Base-by-base conservation (phyloP, 2,888 invertebrate genomes). In the Carcina quercana region DNA sequence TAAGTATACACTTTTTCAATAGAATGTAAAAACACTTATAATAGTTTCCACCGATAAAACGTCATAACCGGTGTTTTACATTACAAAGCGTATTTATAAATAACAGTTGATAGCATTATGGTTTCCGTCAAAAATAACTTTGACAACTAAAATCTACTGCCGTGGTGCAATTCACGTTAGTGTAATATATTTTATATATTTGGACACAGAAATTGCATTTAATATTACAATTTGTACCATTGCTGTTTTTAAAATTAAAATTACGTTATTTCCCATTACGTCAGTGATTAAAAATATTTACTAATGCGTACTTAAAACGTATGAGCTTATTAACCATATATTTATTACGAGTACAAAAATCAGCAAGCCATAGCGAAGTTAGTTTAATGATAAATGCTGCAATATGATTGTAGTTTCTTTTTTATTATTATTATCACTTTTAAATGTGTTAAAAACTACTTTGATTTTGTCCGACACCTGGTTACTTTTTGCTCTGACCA, bases 361-460 rank as follows among this genome's bases (percentile, higher is more conserved):
- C 43, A 42, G 48, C n/a, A 59, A 68, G 80, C 80, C 80, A 80
- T 80, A 79, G 42, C 53, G 57, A 64, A 60, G 37, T 53, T 45
- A 49, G 63, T 65, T 65, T 66, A 62, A 59, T 43, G 62, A 50
- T 68, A n/a, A 67, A 66, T 62, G 49, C 73, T 70, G 52, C 78
- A 78, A 75, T 80, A 45, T 65, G 55, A 79, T 78, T 76, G 78
- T 71, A 54, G 63, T 59, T 71, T 73, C 68, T 68, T 62, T 55
- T 55, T 56, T 48, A 52, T 49, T 54, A 59, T 59, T 53, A 57
- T 50, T 57, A 53, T n/a, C n/a, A n/a, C n/a, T n/a, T n/a, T n/a
- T n/a, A n/a, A n/a, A n/a, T n/a, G n/a, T n/a, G n/a, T n/a, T n/a
- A n/a, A n/a, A n/a, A n/a, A n/a, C n/a, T n/a, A n/a, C n/a, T n/a